Evolutionary conservation across 1,140 invertebrate species (phyloP).

Genomic region (Euglossa dilemma): DNA sequence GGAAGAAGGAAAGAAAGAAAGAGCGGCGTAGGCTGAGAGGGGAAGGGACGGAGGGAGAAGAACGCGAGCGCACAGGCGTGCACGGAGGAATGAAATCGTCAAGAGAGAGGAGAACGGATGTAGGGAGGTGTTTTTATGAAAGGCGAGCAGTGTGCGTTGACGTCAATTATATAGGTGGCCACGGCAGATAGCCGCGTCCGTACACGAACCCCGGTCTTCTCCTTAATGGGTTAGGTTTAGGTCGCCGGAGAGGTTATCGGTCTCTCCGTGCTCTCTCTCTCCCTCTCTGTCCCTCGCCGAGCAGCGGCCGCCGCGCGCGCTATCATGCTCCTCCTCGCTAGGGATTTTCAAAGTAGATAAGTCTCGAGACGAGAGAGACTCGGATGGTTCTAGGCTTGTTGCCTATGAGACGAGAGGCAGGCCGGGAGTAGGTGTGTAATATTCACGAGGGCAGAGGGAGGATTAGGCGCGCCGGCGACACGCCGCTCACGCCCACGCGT

Average conservation of each 20-base stretch:
- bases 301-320: neutral
- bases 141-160: slow-evolving; percentile 80
- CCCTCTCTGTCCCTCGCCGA: neutral
- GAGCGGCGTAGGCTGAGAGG: neutral
- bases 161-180: slow-evolving; percentile 82
- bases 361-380: slow-evolving; percentile 33
- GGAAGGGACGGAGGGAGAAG: neutral
- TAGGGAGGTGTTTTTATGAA: slow-evolving; percentile 82
- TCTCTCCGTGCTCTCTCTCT: slow-evolving; percentile 17
- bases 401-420: slow-evolving; percentile 1
- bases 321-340: slow-evolving; percentile 45
- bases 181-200: slow-evolving; percentile 73
- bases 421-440: neutral
- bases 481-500: slow-evolving; percentile 11
- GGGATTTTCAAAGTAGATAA: slow-evolving; percentile 79
- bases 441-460: slow-evolving; percentile 12
- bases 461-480: slow-evolving; percentile 54
- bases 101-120: slow-evolving; percentile 73
- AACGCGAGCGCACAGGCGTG: slow-evolving; percentile 3
- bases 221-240: slow-evolving; percentile 79
- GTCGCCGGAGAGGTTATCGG: slow-evolving; percentile 79
- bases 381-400: slow-evolving; percentile 43
- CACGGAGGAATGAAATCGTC: slow-evolving; percentile 68
- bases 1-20: slow-evolving; percentile 7
- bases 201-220: slow-evolving; percentile 66